These are phyloP conservation scores for Donacobius atricapilla DNA, from an alignment of 2,113 vertebrate genomes.

Conservation along the genomic window DNA sequence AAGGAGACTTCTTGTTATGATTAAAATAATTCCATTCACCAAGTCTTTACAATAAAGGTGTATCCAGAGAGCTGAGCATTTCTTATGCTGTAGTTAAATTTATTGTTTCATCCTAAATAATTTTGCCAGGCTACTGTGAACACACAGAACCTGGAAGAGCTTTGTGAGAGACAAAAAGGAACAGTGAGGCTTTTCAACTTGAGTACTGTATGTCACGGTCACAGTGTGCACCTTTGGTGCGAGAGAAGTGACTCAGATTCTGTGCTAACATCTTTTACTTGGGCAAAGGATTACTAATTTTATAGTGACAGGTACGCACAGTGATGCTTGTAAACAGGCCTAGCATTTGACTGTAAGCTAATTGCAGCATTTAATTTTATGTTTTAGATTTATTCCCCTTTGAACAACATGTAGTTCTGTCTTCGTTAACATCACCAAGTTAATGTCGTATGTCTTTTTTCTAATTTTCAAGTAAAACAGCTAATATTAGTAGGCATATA, in stretches of 20 bases:
- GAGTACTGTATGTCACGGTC: background rate
- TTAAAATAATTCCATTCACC: background rate
- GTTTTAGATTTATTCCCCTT: background rate
- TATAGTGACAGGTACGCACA: background rate
- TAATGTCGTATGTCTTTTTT: background rate
- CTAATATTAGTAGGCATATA: background rate
- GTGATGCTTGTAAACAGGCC: background rate
- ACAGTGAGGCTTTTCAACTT: background rate
- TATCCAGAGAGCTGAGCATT: background rate
- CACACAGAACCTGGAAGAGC: background rate
- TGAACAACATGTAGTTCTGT: background rate
- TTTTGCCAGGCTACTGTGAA: background rate
- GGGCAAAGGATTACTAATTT: background rate
- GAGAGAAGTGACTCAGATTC: background rate
- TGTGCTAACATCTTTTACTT: background rate
- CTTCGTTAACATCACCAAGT: background rate
- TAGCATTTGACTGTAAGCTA: background rate
- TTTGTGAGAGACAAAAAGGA: background rate
- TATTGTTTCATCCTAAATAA: background rate
- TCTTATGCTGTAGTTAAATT: background rate
- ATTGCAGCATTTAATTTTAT: background rate
- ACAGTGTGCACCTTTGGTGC: background rate
- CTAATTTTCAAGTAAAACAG: background rate
- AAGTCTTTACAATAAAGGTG: background rate
- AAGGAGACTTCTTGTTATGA: background rate